Evolutionary conservation across 2,113 vertebrate genomes (phyloP).

Genomic region (Colinus virginianus): DNA sequence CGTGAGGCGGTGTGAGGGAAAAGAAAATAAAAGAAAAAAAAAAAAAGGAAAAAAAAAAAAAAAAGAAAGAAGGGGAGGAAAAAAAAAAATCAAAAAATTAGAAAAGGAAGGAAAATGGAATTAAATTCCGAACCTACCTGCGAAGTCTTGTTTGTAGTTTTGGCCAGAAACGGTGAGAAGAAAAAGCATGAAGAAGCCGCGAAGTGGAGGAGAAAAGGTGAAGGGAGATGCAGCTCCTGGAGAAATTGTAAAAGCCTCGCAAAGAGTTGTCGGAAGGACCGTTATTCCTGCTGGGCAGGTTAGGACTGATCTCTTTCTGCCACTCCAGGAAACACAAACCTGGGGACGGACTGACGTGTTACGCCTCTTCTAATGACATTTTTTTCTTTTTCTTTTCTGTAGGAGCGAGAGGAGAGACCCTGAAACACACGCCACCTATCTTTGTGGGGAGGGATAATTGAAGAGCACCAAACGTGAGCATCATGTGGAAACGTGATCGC

Average conservation of each 20-base stretch:
- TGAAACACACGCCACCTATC: constrained; percentile 99
- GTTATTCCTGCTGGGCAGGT: constrained; percentile 99
- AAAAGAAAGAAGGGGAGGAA: background rate
- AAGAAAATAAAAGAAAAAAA: constrained; percentile 2
- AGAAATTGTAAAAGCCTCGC: constrained; percentile 92
- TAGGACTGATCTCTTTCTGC: constrained; percentile 99
- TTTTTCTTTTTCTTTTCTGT: constrained; percentile 97
- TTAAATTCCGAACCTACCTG: constrained; percentile 87
- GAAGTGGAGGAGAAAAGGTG: constrained; percentile 86
- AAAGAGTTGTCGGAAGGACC: constrained; percentile 95
- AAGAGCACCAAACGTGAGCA: constrained; percentile 98
- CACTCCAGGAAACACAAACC: constrained; percentile 99
- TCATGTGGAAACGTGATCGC: constrained; percentile 96
- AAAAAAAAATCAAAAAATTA: background rate
- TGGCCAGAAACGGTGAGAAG: constrained; percentile 86
- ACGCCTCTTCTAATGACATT: constrained; percentile 99
- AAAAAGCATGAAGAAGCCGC: constrained; percentile 88
- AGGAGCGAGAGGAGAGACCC: constrained; percentile 93
- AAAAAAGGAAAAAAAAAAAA: constrained; percentile 21
- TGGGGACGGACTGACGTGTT: constrained; percentile 99
- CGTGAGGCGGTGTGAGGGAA: constrained; percentile 1
- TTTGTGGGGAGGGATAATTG: constrained; percentile 99
- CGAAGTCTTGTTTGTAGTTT: constrained; percentile 86
- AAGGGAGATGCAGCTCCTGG: constrained; percentile 88
- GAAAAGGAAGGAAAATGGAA: constrained; percentile 41